Evolutionary conservation across 1,140 invertebrate genomes (phyloP).

Genomic region (Venustaconcha ellipsiformis): DNA sequence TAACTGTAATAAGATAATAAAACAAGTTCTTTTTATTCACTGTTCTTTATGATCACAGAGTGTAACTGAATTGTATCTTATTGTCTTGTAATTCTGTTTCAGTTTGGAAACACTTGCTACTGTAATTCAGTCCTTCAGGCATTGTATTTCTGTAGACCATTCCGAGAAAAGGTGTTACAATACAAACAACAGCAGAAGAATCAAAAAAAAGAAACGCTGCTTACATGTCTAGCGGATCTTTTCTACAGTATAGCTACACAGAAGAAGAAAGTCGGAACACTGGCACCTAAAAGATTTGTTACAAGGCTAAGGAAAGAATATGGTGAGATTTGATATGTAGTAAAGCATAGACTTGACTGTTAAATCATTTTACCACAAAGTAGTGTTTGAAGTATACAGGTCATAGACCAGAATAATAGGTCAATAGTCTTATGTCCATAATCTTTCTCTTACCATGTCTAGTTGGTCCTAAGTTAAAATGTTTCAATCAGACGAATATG

Average conservation of each 20-base stretch:
- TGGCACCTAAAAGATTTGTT: slow-evolving; percentile 99
- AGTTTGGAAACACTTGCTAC: slow-evolving; percentile 99
- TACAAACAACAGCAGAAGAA: slow-evolving; percentile 97
- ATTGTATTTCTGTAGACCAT: slow-evolving; percentile 98
- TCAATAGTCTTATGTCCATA: too few relatives aligned
- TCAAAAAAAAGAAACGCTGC: slow-evolving; percentile 95
- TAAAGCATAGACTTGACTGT: too few relatives aligned
- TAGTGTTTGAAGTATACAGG: too few relatives aligned
- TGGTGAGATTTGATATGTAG: slow-evolving; percentile 73
- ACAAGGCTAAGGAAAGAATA: slow-evolving; percentile 98
- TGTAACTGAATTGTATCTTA: not conserved
- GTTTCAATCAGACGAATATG: too few relatives aligned
- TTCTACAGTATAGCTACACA: slow-evolving; percentile 99
- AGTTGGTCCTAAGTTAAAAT: too few relatives aligned
- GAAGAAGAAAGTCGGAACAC: slow-evolving; percentile 99
- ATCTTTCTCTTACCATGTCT: too few relatives aligned
- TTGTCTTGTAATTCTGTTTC: slow-evolving; percentile 31
- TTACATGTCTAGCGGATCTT: slow-evolving; percentile 97
- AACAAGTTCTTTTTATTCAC: too few relatives aligned
- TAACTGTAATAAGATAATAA: too few relatives aligned
- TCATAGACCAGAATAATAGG: too few relatives aligned
- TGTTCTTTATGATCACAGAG: too few relatives aligned
- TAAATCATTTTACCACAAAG: too few relatives aligned
- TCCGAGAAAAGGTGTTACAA: slow-evolving; percentile 97
- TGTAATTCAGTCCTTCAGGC: slow-evolving; percentile 99